Base-by-base conservation (phyloP, 2,888 invertebrate species). In the Adelognathus sp. region DNA sequence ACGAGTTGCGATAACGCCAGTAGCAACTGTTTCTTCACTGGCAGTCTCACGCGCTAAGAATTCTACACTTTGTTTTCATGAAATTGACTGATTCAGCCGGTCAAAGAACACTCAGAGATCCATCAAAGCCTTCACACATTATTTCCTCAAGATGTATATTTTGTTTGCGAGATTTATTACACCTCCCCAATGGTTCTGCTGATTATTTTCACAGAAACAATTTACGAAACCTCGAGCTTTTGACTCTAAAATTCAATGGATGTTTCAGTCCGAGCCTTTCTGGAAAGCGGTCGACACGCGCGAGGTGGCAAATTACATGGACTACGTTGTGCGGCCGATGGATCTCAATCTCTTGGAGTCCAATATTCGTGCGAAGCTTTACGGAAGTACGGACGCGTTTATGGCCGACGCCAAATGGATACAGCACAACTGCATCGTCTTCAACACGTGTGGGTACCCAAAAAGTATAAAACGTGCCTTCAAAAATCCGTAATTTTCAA, bases 331-430 rank as follows among this genome's bases (percentile, higher is more conserved):
- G 1, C 95, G 97, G 88, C 98, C 98, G 0, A 97, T 98, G 95
- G 96, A 97, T 88, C 93, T 98, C 46, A 92, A 93, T 14, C 93
- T 94, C 11, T 92, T 99, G 86, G 95, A 96, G 87, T 92, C 94
- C 71, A 97, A 97, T 90, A 96, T 98, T 60, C 93, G 93, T 66
- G 93, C 94, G 61, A 95, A 95, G 64, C 88, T 94, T 24, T 98
- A 98, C 91, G 96, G 96, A 11, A 97, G 96, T 89, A 96, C 97
- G 0, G 97, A 97, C 87, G 97, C 97, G 1, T 98, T 98, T 91
- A 93, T 97, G 71, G 95, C 96, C 0, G 98, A 98, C 91, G 95
- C 96, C 6, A 97, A 97, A 90, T 98, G 98, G 98, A 96, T 99
- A 87, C 93, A 97, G 64, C 98, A 98, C 91, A 98, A 98, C 92